Conservation (phyloP, 2,797 vertebrate species). For the Mormyrus hasselquistii region DNA sequence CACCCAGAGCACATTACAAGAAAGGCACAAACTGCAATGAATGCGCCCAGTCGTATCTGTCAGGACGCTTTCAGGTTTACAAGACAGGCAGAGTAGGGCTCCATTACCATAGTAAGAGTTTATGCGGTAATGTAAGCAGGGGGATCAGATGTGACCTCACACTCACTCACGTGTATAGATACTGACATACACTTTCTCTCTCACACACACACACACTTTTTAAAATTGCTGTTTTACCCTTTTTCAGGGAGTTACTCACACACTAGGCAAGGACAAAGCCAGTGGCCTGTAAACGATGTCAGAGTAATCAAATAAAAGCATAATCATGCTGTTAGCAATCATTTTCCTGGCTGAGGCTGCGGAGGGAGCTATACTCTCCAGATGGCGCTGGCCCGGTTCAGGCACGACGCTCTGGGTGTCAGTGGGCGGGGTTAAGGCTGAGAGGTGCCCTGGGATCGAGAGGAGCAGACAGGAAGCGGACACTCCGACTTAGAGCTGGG, state of each 20-base stretch:
- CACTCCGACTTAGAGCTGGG: background rate
- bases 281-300: constrained; percentile 37
- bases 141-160: background rate
- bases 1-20: background rate
- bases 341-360: constrained; percentile 42
- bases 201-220: background rate
- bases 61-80: background rate
- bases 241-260: constrained; percentile 20
- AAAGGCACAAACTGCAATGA: background rate
- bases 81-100: background rate
- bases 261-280: constrained; percentile 35
- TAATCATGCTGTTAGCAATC: constrained; percentile 49
- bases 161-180: background rate
- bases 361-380: constrained; percentile 38
- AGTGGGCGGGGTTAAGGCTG: background rate
- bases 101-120: background rate
- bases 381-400: constrained; percentile 48
- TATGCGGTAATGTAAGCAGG: background rate
- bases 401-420: background rate
- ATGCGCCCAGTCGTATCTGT: background rate
- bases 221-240: constrained; percentile 28
- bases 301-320: constrained; percentile 46
- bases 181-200: background rate
- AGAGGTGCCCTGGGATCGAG: background rate
- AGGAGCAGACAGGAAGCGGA: background rate